Conservation (phyloP, 2,888 invertebrate species). For the Agonopterix subpropinquella region DNA sequence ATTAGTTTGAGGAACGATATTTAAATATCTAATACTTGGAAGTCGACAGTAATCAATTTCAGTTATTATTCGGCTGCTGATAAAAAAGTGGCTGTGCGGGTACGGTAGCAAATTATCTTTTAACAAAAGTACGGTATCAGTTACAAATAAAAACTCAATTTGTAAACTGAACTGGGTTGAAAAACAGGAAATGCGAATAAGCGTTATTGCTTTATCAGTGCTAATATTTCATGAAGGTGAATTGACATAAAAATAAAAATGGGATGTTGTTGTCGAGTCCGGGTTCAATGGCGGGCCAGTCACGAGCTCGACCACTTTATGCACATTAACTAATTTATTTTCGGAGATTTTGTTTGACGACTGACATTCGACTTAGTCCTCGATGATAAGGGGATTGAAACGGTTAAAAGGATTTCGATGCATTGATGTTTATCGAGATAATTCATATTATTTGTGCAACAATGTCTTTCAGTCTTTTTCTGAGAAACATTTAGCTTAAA, state of each 20-base stretch:
- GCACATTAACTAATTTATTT: conserved; percentile 62
- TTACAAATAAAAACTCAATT: neutral
- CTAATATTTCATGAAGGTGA: conserved; percentile 54
- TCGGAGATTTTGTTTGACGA: conserved; percentile 49
- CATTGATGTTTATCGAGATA: conserved; percentile 6
- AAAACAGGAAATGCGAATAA: conserved; percentile 52
- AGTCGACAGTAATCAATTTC: conserved; percentile 25
- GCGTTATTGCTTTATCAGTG: conserved; percentile 44
- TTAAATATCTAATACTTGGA: too few species aligned
- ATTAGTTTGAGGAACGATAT: conserved; percentile 6
- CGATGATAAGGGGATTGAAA: conserved; percentile 34
- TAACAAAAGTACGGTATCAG: neutral
- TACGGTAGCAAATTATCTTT: conserved; percentile 1
- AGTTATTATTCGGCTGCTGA: conserved; percentile 27
- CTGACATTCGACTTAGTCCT: conserved; percentile 39
- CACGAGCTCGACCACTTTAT: conserved; percentile 65
- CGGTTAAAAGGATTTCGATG: conserved; percentile 37
- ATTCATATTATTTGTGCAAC: conserved; percentile 2
- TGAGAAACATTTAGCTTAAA: conserved; percentile 2
- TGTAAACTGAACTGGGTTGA: conserved; percentile 14
- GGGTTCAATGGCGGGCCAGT: conserved; percentile 53
- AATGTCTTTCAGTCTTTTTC: neutral
- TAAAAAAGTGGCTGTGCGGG: conserved; percentile 23
- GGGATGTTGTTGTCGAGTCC: conserved; percentile 33
- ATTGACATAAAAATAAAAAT: conserved; percentile 52